Evolutionary conservation across 2,888 invertebrate species (phyloP).

Genomic region (Tanaodytes sp.): DNA sequence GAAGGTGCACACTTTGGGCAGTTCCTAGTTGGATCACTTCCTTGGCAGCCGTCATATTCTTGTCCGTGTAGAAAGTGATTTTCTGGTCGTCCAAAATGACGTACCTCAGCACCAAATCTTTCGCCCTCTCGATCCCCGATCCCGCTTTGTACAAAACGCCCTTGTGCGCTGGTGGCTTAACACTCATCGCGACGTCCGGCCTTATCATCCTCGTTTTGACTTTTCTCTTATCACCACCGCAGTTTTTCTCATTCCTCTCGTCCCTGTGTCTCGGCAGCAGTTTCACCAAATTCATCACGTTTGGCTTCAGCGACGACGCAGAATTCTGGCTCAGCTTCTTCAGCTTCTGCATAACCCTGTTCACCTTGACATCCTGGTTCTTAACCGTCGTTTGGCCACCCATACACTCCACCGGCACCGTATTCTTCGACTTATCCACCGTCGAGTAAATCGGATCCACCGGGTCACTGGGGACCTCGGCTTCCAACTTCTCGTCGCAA

Average conservation of each 20-base stretch:
- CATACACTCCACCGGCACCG: background rate
- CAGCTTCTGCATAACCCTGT: slow-evolving; percentile 64
- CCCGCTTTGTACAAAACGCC: slow-evolving; percentile 76
- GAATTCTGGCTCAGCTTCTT: slow-evolving; percentile 64
- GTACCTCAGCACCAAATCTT: slow-evolving; percentile 80
- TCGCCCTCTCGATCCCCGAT: slow-evolving; percentile 75
- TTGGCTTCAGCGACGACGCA: slow-evolving; percentile 62
- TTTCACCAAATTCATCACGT: slow-evolving; percentile 66
- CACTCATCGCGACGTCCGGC: slow-evolving; percentile 74
- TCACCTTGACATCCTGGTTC: slow-evolving; percentile 58
- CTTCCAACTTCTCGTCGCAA: slow-evolving; percentile 54
- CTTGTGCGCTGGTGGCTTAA: slow-evolving; percentile 75
- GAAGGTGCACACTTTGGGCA: slow-evolving; percentile 79
- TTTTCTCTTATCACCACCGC: slow-evolving; percentile 51
- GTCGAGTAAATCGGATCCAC: slow-evolving; percentile 4
- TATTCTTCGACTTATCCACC: background rate
- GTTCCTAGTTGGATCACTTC: slow-evolving; percentile 81
- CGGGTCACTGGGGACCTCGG: slow-evolving; percentile 43
- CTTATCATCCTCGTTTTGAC: slow-evolving; percentile 71
- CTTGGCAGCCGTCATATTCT: slow-evolving; percentile 79
- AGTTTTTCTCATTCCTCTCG: slow-evolving; percentile 16
- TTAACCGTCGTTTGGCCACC: slow-evolving; percentile 27
- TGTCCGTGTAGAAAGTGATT: slow-evolving; percentile 83
- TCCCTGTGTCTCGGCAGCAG: slow-evolving; percentile 62
- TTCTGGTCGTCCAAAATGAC: slow-evolving; percentile 80